Conservation (phyloP, 2,888 invertebrate genomes). For the Tiliacea aurago region DNA sequence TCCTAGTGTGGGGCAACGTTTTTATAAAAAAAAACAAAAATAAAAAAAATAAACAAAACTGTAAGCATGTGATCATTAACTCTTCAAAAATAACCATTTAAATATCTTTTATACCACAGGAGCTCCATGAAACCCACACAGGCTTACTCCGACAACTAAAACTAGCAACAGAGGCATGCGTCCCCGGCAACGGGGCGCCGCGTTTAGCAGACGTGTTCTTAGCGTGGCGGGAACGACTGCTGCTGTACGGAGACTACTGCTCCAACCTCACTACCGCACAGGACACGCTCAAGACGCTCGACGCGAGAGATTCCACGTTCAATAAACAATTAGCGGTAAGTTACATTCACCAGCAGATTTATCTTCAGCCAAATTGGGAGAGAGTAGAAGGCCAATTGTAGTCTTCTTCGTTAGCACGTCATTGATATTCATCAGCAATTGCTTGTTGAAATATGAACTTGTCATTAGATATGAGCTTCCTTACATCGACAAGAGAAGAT, state of each 20-base stretch:
- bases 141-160: slow-evolving; percentile 95
- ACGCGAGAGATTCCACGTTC: slow-evolving; percentile 92
- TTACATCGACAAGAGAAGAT: not conserved
- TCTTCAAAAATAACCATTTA: no score
- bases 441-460: not conserved
- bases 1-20: no score
- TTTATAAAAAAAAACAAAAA: no score
- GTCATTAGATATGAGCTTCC: not conserved
- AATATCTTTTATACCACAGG: slow-evolving; percentile 87
- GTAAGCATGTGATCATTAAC: not conserved
- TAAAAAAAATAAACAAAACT: no score
- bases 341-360: not conserved
- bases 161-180: slow-evolving; percentile 92
- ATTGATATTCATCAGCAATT: not conserved
- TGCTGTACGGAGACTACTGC: slow-evolving; percentile 99
- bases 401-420: no score
- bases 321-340: slow-evolving; percentile 90
- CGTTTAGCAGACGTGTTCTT: slow-evolving; percentile 96
- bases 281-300: slow-evolving; percentile 94
- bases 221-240: slow-evolving; percentile 96
- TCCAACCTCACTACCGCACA: slow-evolving; percentile 98
- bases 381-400: no score
- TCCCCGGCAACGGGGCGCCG: slow-evolving; percentile 86
- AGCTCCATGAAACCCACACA: slow-evolving; percentile 96
- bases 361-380: not conserved